Percentiles rank a stretch among this genome's conserved stretches.
Conservation (phyloP, 2,888 invertebrate genomes). For the Cyclophora albipunctata region DNA sequence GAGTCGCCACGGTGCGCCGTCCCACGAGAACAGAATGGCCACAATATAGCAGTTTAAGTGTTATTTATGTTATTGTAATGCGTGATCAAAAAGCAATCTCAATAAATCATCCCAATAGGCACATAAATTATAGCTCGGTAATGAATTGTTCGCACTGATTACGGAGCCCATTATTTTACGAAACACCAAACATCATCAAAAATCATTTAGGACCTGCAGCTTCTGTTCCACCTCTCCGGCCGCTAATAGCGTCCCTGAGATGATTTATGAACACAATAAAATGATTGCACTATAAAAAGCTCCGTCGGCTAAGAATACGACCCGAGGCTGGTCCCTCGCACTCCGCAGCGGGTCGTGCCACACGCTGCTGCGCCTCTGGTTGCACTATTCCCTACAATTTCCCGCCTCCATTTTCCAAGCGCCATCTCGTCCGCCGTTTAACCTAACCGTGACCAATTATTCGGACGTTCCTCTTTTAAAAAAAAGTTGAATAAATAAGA, state of each 20-base stretch:
- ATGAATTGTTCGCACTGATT: too few relatives aligned
- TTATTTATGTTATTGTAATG: too few relatives aligned
- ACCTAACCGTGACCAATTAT: too few relatives aligned
- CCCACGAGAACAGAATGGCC: too few relatives aligned
- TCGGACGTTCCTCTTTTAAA: too few relatives aligned
- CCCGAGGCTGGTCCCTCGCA: too few relatives aligned
- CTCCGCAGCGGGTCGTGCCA: too few relatives aligned
- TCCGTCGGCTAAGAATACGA: conserved; percentile 25
- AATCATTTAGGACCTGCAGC: neutral
- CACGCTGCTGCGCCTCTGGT: neutral
- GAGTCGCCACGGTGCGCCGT: too few relatives aligned
- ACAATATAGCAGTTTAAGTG: too few relatives aligned
- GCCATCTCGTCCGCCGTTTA: neutral
- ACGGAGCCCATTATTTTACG: too few relatives aligned
- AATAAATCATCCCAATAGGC: conserved; percentile 1
- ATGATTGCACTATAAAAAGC: neutral
- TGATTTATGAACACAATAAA: conserved; percentile 16
- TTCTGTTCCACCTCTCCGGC: conserved; percentile 1
- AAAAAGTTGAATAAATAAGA: neutral
- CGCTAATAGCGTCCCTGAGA: conserved; percentile 1
- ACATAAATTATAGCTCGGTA: conserved; percentile 2
- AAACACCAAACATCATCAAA: too few relatives aligned
- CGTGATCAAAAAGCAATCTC: too few relatives aligned
- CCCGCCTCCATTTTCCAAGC: conserved; percentile 7
- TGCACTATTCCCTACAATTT: conserved; percentile 15